Evolutionary conservation across 2,113 vertebrate species (phyloP), one percentile per base, ranked within the genome.

Genomic region (Forbesichthys agassizii): DNA sequence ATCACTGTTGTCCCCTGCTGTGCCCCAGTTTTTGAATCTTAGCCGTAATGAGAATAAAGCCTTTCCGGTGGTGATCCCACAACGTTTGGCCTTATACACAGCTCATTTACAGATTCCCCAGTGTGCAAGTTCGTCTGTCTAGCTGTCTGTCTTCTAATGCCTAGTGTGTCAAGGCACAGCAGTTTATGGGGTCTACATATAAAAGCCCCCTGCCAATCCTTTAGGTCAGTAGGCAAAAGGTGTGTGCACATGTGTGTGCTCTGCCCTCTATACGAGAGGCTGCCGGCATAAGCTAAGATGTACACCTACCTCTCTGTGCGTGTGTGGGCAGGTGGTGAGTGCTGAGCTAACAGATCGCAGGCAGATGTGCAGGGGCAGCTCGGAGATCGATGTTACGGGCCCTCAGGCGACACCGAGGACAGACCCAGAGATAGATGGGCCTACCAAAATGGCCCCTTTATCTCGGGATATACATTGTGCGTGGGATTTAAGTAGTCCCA

Each of bases 11-110:
- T 69, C 83, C 73, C 85, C 82, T 85, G 80, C 83, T 85, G 86
- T 88, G 86, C 71, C 85, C 88, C 80, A 86, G 77, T 86, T 89
- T 85, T 75, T 77, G 65, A 61, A 74, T 79, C 55, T 73, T 73
- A 53, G 61, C 75, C 80, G 69, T 84, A 72, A 83, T 78, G 71
- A 84, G 73, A 81, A 80, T 76, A 72, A 80, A 78, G 69, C 65
- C 60, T 76, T 66, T 78, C 57, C 78, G 76, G 80, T 60, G 61
- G 55, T 68, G 75, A 74, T 72, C 61, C 55, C 62, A 69, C 48
- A 53, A 61, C 70, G 75, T 69, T 80, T 70, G 70, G 73, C 57
- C 69, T 62, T 63, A 80, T 63, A 69, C 68, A 79, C 66, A 77
- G 63, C 82, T 88, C 74, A 75, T 82, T 83, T 83, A 61, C 20